These are phyloP conservation scores for Paracanthobrama guichenoti DNA, from an alignment of 2,113 vertebrate genomes.

Conservation along the genomic window DNA sequence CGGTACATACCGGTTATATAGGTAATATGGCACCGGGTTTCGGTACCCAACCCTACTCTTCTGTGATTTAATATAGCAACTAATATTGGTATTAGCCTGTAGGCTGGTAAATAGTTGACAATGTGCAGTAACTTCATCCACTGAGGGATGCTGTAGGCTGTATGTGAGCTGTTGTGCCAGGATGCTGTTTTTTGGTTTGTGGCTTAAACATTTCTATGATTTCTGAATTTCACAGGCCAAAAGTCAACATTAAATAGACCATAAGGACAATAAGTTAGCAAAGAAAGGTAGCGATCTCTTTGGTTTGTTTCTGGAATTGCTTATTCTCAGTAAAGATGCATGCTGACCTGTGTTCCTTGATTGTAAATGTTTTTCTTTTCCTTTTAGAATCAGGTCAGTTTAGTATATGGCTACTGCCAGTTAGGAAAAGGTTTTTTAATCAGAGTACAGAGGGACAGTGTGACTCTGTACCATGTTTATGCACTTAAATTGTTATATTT, in stretches of 20 bases:
- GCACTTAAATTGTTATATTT: slow-evolving; percentile 25
- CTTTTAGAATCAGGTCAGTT: not conserved
- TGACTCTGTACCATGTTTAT: not conserved
- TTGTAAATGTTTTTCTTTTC: not conserved
- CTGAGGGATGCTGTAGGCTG: not conserved
- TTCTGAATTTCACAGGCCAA: not conserved
- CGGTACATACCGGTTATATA: too few relatives aligned
- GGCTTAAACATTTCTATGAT: not conserved
- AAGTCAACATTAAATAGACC: not conserved
- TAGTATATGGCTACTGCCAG: slow-evolving; percentile 1
- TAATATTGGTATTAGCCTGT: not conserved
- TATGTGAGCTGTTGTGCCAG: not conserved
- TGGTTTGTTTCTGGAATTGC: not conserved
- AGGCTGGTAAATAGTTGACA: not conserved
- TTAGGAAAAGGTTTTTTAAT: slow-evolving; percentile 7
- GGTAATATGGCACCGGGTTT: too few relatives aligned
- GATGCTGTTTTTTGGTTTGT: not conserved
- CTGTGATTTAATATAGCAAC: not conserved
- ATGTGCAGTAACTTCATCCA: not conserved
- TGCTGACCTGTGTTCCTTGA: not conserved
- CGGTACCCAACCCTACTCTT: too few relatives aligned
- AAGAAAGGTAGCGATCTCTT: not conserved
- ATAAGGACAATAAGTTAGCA: not conserved
- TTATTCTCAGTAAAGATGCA: not conserved
- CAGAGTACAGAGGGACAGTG: not conserved